phyloP scores from a whole-genome alignment of 23 tunicate genomes.

The Oikopleura vanhoeffeni region DNA sequence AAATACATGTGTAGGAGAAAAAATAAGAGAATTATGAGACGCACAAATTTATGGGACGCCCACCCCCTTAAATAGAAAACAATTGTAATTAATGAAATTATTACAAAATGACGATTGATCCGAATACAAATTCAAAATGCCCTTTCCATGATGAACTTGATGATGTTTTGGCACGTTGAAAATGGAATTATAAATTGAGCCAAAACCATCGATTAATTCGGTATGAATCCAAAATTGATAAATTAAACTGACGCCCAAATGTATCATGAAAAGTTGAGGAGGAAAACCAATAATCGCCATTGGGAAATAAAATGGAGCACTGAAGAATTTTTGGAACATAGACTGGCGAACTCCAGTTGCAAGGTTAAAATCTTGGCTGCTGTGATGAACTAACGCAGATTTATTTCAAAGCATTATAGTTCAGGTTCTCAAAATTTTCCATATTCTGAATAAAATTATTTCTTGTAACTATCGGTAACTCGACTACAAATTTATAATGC shows the following conservation, averaged over 20 bases:
- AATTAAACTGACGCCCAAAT: constrained; percentile 23
- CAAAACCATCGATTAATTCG: constrained; percentile 1
- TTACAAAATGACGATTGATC: too few species aligned
- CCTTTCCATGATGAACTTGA: constrained; percentile 15
- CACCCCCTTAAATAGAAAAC: too few species aligned
- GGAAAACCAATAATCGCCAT: neutral
- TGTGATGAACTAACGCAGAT: constrained; percentile 18
- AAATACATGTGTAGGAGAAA: too few species aligned
- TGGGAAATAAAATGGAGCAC: neutral
- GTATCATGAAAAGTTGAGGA: neutral
- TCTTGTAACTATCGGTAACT: too few species aligned
- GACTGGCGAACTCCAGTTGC: constrained; percentile 36
- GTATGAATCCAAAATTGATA: constrained; percentile 80
- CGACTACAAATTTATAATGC: too few species aligned
- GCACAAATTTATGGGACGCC: too few species aligned
- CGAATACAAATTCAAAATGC: too few species aligned
- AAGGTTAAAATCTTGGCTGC: constrained; percentile 75
- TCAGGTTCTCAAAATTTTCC: too few species aligned
- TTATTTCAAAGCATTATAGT: too few species aligned
- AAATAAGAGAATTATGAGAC: too few species aligned
- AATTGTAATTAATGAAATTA: too few species aligned
- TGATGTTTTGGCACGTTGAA: constrained; percentile 15
- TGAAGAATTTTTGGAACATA: neutral
- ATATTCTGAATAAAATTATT: too few species aligned
- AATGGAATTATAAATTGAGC: neutral